Conservation (phyloP, 2,888 invertebrate species). For the Cheilosia urbana region DNA sequence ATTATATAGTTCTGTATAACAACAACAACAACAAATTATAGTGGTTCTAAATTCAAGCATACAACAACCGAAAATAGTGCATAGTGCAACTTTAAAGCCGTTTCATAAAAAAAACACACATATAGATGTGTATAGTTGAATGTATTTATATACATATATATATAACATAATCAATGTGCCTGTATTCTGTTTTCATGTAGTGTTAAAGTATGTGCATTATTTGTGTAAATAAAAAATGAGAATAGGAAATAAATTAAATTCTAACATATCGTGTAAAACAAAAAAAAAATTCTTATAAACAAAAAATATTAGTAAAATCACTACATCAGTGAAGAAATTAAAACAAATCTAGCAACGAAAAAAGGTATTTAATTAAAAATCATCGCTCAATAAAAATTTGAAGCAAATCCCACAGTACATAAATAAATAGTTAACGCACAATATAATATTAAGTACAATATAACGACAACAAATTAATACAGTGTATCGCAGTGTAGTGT, state of each 20-base stretch:
- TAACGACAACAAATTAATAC: constrained; percentile 30
- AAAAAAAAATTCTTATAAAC: constrained; percentile 21
- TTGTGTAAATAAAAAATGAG: constrained; percentile 65
- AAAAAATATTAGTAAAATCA: constrained; percentile 9
- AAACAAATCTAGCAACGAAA: constrained; percentile 61
- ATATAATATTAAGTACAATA: constrained; percentile 50
- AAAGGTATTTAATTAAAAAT: constrained; percentile 34
- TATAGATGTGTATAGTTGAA: constrained; percentile 61
- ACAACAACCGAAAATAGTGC: constrained; percentile 53
- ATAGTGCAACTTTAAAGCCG: constrained; percentile 66
- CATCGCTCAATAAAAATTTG: constrained; percentile 30
- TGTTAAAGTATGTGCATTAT: constrained; percentile 67
- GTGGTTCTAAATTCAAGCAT: constrained; percentile 40
- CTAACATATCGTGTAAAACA: constrained; percentile 64
- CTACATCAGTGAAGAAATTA: constrained; percentile 32
- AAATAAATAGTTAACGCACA: constrained; percentile 55
- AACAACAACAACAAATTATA: constrained; percentile 32
- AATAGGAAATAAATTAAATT: constrained; percentile 44
- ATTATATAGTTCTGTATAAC: constrained; percentile 35
- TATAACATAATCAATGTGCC: constrained; percentile 74
- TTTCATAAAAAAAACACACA: constrained; percentile 46
- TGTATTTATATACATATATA: constrained; percentile 61
- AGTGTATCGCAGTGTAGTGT: constrained; percentile 37
- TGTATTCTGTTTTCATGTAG: constrained; percentile 75
- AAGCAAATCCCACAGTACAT: constrained; percentile 22